Conservation (phyloP, 2,888 invertebrate genomes). For the Spisula subtruncata region DNA sequence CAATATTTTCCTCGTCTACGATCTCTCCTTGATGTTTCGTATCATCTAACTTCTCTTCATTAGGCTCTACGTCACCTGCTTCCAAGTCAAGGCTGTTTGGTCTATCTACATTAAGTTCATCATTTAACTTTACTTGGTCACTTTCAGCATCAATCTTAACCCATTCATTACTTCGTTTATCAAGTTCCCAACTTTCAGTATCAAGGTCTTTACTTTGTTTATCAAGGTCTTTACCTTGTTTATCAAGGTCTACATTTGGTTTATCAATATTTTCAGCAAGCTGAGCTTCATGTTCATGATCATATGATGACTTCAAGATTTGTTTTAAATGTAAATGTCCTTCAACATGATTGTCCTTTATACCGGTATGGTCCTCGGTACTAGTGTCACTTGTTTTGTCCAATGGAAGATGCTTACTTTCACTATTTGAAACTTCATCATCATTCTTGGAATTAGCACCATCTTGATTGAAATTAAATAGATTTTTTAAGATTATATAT, state of each 20-base stretch:
- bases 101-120: not conserved
- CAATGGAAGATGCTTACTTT: not conserved
- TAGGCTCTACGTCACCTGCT: not conserved
- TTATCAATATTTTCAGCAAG: not conserved
- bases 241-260: not conserved
- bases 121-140: not conserved
- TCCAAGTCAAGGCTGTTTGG: not conserved
- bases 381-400: not conserved
- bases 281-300: not conserved
- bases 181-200: not conserved
- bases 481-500: not conserved
- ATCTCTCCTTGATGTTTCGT: no score
- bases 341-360: not conserved
- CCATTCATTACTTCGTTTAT: not conserved
- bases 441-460: not conserved
- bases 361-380: not conserved
- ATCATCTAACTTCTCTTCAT: not conserved
- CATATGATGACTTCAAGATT: conserved; percentile 20
- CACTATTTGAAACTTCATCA: not conserved
- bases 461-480: not conserved
- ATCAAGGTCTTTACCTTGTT: not conserved
- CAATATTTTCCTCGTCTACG: not conserved
- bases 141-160: not conserved
- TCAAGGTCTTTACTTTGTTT: not conserved
- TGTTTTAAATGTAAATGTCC: conserved; percentile 10